phyloP scores from a whole-genome alignment of 2,888 invertebrate species.

The Agrochola macilenta region DNA sequence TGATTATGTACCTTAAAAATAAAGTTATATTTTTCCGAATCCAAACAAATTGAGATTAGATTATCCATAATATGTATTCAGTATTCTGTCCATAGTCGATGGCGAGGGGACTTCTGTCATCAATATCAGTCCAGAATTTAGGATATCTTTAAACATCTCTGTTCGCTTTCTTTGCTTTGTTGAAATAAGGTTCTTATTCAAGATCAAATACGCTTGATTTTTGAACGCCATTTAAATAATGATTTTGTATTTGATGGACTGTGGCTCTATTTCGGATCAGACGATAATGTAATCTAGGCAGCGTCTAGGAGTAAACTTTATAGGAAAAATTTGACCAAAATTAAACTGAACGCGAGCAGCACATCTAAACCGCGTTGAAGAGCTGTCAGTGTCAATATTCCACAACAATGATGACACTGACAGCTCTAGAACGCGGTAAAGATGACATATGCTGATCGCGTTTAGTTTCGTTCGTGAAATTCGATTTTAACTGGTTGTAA shows the following conservation, averaged over 20 bases:
- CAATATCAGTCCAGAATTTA: constrained; percentile 17
- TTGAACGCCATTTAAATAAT: not conserved
- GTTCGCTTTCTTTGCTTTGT: constrained; percentile 2
- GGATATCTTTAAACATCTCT: constrained; percentile 15
- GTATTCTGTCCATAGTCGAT: not conserved
- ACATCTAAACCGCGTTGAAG: no score
- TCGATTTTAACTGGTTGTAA: no score
- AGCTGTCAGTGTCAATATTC: no score
- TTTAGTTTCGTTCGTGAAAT: no score
- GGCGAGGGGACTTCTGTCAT: not conserved
- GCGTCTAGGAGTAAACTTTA: not conserved
- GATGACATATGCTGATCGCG: no score
- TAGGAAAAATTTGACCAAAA: not conserved
- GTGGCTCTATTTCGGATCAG: not conserved
- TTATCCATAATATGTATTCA: constrained; percentile 1
- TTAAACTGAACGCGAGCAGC: no score
- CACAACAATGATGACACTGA: no score
- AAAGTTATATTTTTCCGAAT: constrained; percentile 11
- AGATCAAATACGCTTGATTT: not conserved
- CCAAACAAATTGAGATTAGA: constrained; percentile 12
- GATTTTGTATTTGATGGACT: not conserved
- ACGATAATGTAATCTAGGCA: not conserved
- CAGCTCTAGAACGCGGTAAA: no score
- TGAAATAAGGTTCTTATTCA: constrained; percentile 12
- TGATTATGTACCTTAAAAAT: constrained; percentile 1